Evolutionary conservation across 2,888 invertebrate species (phyloP), one percentile per base, ranked within the genome.

Genomic region (Limenitis arthemis): DNA sequence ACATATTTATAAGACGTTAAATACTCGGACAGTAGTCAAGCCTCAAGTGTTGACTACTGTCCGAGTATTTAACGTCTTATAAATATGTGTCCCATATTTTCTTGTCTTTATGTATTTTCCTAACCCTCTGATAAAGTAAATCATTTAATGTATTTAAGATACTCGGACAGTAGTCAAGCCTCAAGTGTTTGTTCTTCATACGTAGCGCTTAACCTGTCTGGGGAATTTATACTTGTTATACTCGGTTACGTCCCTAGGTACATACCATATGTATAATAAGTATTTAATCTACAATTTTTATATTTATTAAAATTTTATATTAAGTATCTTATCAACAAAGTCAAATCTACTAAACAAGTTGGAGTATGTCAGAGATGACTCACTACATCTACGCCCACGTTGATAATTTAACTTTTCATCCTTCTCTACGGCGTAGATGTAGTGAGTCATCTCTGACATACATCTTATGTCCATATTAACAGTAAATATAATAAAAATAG

Each of bases 391-490:
- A n/a, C n/a, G n/a, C n/a, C n/a, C 39, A 44, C 36, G 47, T 52
- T 20, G 54, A 59, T 59, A 58, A 56, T 55, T 47, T 42, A 49
- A 46, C 55, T 49, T 49, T 42, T 51, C 53, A 44, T 56, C 51
- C 41, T 34, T 31, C 55, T 60, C 43, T 55, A 55, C 58, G 58
- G 56, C 51, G 76, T 76, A 71, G 77, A 77, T 61, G 75, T 63
- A 54, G 62, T 80, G 79, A 81, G 64, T 80, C 82, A 82, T 67
- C 60, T 54, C 41, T 66, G 70, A 67, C 72, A 71, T 66, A 64
- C 68, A 73, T 68, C 61, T 60, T 64, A 65, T 71, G 67, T 62
- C 76, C 73, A 77, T 72, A 72, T 69, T 66, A 68, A 66, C 58
- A 62, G 56, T 62, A 62, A 64, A 68, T 69, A 72, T 68, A 72